These are phyloP conservation scores for Coreoperca whiteheadi DNA, from an alignment of 2,113 vertebrate species.

Conservation along the genomic window DNA sequence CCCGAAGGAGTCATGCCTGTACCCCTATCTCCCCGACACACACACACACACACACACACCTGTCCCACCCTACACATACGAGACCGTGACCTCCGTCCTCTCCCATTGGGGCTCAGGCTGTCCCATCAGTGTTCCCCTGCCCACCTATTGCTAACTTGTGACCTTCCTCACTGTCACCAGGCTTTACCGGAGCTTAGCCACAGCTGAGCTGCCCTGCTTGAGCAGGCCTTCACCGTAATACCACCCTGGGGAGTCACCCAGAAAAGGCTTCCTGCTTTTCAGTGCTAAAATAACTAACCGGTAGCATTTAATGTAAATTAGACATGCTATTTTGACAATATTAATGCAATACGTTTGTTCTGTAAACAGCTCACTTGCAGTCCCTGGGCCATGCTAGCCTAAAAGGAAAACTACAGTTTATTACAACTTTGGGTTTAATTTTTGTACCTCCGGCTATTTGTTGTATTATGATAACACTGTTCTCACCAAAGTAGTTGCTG, in stretches of 20 bases:
- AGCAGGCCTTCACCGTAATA: conserved; percentile 24
- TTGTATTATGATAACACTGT: not conserved
- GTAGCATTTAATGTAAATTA: not conserved
- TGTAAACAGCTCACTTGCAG: not conserved
- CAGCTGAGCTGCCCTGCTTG: conserved; percentile 48
- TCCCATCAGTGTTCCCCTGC: conserved; percentile 49
- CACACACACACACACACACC: conserved; percentile 20
- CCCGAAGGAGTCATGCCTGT: conserved; percentile 41
- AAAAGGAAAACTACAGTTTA: not conserved
- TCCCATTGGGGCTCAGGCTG: conserved; percentile 25
- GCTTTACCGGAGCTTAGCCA: conserved; percentile 51
- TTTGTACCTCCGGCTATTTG: not conserved
- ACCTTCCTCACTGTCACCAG: conserved; percentile 63
- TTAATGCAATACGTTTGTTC: not conserved
- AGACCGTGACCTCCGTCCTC: conserved; percentile 34
- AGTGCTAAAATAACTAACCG: conserved; percentile 17
- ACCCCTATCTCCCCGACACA: conserved; percentile 33
- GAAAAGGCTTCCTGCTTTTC: conserved; percentile 8
- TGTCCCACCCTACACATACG: conserved; percentile 5
- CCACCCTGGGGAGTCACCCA: conserved; percentile 33
- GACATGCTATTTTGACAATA: not conserved
- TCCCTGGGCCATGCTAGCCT: not conserved
- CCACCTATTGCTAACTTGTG: conserved; percentile 40
- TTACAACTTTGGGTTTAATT: not conserved
- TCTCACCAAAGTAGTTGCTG: not conserved